phyloP scores from a whole-genome alignment of 2,888 invertebrate species.

The Ashinkailepas kermadecensis region DNA sequence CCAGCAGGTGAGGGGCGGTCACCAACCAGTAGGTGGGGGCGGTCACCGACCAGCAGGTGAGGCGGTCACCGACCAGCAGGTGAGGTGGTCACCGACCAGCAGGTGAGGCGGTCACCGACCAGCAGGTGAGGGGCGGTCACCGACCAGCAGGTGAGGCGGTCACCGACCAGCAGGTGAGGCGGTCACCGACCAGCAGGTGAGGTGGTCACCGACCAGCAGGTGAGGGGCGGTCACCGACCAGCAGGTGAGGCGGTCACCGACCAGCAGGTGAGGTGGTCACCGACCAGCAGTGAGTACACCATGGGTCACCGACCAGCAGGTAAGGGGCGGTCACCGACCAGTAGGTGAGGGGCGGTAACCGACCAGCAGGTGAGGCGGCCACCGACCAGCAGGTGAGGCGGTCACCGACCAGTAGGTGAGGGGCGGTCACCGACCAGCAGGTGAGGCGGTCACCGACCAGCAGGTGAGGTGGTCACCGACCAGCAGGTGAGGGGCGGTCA shows the following conservation, averaged over 20 bases:
- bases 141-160: conserved; percentile 76
- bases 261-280: conserved; percentile 83
- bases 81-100: conserved; percentile 82
- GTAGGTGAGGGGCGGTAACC: conserved; percentile 78
- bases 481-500: conserved; percentile 79
- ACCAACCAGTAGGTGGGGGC: too few species aligned
- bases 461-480: conserved; percentile 84
- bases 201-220: conserved; percentile 81
- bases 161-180: conserved; percentile 80
- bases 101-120: conserved; percentile 81
- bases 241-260: conserved; percentile 84
- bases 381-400: conserved; percentile 76
- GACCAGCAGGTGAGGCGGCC: conserved; percentile 80
- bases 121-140: conserved; percentile 82
- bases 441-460: conserved; percentile 81
- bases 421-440: conserved; percentile 81
- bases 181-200: conserved; percentile 83
- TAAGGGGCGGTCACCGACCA: conserved; percentile 79
- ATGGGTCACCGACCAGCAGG: conserved; percentile 83
- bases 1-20: conserved; percentile 68
- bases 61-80: conserved; percentile 81
- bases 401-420: conserved; percentile 82
- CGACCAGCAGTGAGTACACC: conserved; percentile 67
- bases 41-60: conserved; percentile 83
- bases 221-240: conserved; percentile 79